Percentiles rank a stretch among this genome's conserved stretches.
phyloP scores from a whole-genome alignment of 2,797 vertebrate species.

The Odontamblyopus lacepedii region DNA sequence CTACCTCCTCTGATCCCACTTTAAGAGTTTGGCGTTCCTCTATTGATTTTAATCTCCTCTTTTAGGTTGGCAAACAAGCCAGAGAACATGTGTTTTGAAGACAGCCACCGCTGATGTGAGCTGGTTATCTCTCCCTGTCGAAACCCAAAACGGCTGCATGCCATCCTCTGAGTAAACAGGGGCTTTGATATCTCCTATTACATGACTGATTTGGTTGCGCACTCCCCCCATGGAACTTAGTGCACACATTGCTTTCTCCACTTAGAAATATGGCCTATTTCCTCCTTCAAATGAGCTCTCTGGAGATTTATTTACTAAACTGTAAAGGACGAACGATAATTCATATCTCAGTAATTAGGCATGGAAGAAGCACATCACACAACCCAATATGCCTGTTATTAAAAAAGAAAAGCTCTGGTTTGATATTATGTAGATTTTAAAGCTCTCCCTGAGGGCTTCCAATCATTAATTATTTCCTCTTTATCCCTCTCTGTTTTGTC shows the following conservation, averaged over 20 bases:
- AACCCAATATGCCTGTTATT: conserved; percentile 76
- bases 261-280: conserved; percentile 76
- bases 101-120: conserved; percentile 9
- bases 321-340: conserved; percentile 77
- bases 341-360: conserved; percentile 80
- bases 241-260: conserved; percentile 64
- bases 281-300: conserved; percentile 78
- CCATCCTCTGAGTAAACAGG: conserved; percentile 56
- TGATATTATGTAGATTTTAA: conserved; percentile 81
- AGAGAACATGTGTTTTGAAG: conserved; percentile 31
- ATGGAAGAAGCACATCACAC: conserved; percentile 78
- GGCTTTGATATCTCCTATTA: conserved; percentile 66
- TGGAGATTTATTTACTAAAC: conserved; percentile 77
- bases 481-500: conserved; percentile 54
- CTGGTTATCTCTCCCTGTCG: conserved; percentile 34
- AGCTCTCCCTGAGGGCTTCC: conserved; percentile 65
- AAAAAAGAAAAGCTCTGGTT: conserved; percentile 72
- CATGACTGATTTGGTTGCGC: conserved; percentile 64
- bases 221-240: conserved; percentile 59
- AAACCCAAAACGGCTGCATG: conserved; percentile 29
- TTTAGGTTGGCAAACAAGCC: conserved; percentile 49
- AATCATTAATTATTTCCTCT: conserved; percentile 69
- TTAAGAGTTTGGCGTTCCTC: conserved; percentile 26
- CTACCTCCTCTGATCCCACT: conserved; percentile 21
- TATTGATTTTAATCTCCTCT: conserved; percentile 49